Evolutionary conservation across 2,888 invertebrate genomes (phyloP).

Genomic region (Drosophila falleni): DNA sequence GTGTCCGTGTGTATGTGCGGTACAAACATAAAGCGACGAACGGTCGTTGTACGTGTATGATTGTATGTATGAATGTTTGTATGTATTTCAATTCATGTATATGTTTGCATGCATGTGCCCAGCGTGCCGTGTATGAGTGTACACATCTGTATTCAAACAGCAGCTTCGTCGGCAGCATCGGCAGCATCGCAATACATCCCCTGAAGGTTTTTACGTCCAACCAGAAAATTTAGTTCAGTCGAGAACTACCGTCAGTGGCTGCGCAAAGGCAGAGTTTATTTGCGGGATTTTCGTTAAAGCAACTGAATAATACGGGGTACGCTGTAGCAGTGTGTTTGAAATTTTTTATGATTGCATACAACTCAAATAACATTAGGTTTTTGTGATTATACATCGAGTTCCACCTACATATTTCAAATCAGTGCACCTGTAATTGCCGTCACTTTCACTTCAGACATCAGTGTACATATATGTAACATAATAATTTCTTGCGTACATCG

Average conservation of each 20-base stretch:
- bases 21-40: slow-evolving; percentile 22
- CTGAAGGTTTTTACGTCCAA: slow-evolving; percentile 85
- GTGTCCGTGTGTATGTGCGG: slow-evolving; percentile 11
- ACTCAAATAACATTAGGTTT: slow-evolving; percentile 26
- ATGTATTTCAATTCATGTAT: slow-evolving; percentile 12
- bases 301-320: slow-evolving; percentile 44
- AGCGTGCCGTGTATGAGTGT: slow-evolving; percentile 24
- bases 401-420: slow-evolving; percentile 14
- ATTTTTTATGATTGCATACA: slow-evolving; percentile 45
- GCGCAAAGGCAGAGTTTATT: slow-evolving; percentile 83
- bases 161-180: slow-evolving; percentile 59
- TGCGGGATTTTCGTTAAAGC: slow-evolving; percentile 75
- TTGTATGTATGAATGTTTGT: slow-evolving; percentile 11
- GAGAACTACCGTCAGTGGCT: slow-evolving; percentile 84
- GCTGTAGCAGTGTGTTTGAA: slow-evolving; percentile 46
- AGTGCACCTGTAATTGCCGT: slow-evolving; percentile 37
- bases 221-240: slow-evolving; percentile 84
- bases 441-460: slow-evolving; percentile 29
- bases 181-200: slow-evolving; percentile 80
- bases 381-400: slow-evolving; percentile 31
- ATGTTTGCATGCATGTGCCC: slow-evolving; percentile 8
- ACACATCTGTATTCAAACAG: slow-evolving; percentile 49
- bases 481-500: background rate
- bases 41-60: slow-evolving; percentile 3
- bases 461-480: slow-evolving; percentile 13